A percentile compares a stretch with the other conserved stretches of the same genome.
Evolutionary conservation across 2,888 invertebrate genomes (phyloP).

Genomic region (Anthophora plumipes): DNA sequence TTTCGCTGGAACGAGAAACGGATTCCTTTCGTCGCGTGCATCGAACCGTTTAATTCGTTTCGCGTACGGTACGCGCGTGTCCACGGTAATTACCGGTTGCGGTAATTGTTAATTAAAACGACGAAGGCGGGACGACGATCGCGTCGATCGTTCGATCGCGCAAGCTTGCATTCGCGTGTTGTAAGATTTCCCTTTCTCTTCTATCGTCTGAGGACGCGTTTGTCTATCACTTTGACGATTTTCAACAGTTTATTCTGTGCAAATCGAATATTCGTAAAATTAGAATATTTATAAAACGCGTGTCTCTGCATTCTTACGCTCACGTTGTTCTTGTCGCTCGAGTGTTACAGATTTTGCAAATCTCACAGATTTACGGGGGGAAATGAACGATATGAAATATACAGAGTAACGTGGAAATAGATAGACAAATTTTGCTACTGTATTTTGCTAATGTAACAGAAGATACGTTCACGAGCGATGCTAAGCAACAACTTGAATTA

Average conservation of each 20-base stretch:
- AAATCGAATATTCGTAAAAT: no score
- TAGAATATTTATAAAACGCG: no score
- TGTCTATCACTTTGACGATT: no score
- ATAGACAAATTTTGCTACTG: no score
- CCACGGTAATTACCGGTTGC: slow-evolving; percentile 45
- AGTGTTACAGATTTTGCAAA: no score
- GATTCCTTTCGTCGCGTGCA: slow-evolving; percentile 43
- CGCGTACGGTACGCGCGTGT: slow-evolving; percentile 8
- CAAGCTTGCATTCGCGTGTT: slow-evolving; percentile 2
- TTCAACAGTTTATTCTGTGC: no score
- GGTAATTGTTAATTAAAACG: slow-evolving; percentile 56
- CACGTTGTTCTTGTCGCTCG: no score
- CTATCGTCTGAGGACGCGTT: not conserved
- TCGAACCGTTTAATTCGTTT: slow-evolving; percentile 41
- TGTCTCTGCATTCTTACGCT: no score
- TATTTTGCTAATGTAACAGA: slow-evolving; percentile 10
- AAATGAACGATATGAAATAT: no score
- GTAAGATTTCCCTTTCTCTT: slow-evolving; percentile 5
- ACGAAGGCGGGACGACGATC: slow-evolving; percentile 1
- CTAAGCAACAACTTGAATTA: slow-evolving; percentile 1
- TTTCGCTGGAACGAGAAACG: slow-evolving; percentile 14
- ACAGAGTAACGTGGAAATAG: no score
- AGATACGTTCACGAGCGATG: slow-evolving; percentile 7
- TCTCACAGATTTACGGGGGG: no score
- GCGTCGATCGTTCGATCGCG: slow-evolving; percentile 6